Conservation (phyloP, 2,888 invertebrate genomes). For the Mesochorus sp. region DNA sequence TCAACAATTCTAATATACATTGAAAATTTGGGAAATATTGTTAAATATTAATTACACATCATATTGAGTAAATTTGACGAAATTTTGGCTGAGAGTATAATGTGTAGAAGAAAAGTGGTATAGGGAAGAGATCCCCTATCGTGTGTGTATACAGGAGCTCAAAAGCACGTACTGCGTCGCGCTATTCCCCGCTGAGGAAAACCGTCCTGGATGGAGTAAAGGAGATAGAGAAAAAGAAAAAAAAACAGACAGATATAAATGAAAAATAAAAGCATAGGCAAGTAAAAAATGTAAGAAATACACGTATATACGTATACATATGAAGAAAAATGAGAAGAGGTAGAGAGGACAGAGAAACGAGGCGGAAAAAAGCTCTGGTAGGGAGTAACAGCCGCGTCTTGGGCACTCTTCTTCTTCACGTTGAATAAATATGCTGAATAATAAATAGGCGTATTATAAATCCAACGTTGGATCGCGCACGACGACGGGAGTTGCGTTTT, state of each 20-base stretch:
- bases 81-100: too few species aligned
- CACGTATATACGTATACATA: background rate
- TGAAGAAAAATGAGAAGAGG: conserved; percentile 30
- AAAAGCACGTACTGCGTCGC: background rate
- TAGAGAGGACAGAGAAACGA: conserved; percentile 56
- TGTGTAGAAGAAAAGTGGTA: background rate
- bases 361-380: conserved; percentile 45
- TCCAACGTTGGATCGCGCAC: conserved; percentile 12
- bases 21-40: too few species aligned
- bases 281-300: conserved; percentile 6
- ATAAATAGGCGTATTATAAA: conserved; percentile 54
- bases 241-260: background rate
- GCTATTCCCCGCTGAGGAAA: conserved; percentile 8
- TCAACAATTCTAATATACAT: too few species aligned
- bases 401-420: conserved; percentile 17
- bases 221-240: background rate
- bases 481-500: conserved; percentile 26
- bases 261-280: conserved; percentile 13
- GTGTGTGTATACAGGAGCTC: background rate
- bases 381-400: conserved; percentile 2
- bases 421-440: conserved; percentile 52
- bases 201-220: background rate
- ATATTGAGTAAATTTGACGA: too few species aligned
- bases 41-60: too few species aligned
- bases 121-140: background rate